Conservation (phyloP, 2,888 invertebrate species). For the Pristionchus mayeri region DNA sequence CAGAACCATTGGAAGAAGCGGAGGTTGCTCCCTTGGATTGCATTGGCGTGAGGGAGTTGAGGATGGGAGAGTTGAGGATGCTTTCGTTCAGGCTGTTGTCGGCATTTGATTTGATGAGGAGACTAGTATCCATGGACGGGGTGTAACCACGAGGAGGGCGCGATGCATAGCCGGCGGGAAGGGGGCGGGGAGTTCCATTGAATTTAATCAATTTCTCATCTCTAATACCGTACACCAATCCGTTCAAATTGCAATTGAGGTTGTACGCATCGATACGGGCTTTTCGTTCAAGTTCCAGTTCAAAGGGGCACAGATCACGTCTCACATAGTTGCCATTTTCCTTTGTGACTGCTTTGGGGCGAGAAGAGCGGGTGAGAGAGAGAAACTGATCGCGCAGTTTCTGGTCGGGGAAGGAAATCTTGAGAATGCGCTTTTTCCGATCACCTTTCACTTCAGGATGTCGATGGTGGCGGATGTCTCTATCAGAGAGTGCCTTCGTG, state of each 20-base stretch:
- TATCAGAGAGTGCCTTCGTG: not conserved
- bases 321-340: not conserved
- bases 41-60: not conserved
- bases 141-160: not conserved
- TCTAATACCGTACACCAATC: not conserved
- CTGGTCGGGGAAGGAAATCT: not conserved
- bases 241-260: not conserved
- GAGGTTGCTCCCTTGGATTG: too few species aligned
- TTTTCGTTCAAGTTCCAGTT: not conserved
- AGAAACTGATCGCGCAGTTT: not conserved
- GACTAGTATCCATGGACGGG: too few species aligned
- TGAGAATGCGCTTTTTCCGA: not conserved
- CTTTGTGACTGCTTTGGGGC: not conserved
- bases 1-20: not conserved
- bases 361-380: not conserved
- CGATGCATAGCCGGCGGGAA: not conserved
- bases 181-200: not conserved
- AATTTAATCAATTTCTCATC: not conserved
- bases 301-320: not conserved
- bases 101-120: too few species aligned
- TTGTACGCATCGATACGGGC: not conserved
- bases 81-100: too few species aligned
- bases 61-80: too few species aligned
- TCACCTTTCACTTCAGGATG: not conserved
- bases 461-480: not conserved